These are phyloP conservation scores for Psittacus erithacus DNA, from an alignment of 2,113 vertebrate genomes.

Conservation along the genomic window DNA sequence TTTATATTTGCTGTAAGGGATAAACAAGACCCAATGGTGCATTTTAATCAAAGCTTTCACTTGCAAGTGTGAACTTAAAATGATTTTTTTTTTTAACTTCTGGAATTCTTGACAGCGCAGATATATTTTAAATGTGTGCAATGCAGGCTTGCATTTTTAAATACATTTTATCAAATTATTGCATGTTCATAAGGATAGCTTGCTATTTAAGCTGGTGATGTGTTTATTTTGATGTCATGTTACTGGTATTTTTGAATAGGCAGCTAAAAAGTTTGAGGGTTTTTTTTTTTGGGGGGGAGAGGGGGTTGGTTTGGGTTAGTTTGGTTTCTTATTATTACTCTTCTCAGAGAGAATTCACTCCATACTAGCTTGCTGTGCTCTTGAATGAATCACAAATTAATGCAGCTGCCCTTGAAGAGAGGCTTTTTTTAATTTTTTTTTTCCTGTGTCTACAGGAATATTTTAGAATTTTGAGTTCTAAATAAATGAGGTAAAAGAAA, in stretches of 20 bases:
- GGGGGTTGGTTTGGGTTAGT: no score
- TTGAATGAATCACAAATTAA: neutral
- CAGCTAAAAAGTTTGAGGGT: neutral
- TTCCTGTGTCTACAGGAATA: neutral
- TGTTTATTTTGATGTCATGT: neutral
- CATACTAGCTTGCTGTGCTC: neutral
- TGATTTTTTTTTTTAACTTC: neutral
- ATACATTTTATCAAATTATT: neutral
- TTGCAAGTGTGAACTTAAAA: neutral
- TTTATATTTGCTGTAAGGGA: neutral
- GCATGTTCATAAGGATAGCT: neutral
- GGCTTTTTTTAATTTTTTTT: neutral
- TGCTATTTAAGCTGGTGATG: neutral
- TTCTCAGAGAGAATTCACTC: neutral
- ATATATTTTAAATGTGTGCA: neutral
- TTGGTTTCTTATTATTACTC: neutral
- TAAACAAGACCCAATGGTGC: neutral
- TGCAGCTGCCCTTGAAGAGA: neutral
- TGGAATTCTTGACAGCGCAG: neutral
- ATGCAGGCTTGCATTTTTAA: neutral
- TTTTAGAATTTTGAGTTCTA: neutral
- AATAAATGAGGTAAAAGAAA: neutral
- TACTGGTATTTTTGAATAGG: neutral
- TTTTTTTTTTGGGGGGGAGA: neutral
- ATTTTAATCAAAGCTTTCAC: neutral